Evolutionary conservation across 2,888 invertebrate genomes (phyloP), one percentile per base, ranked within the genome.

Genomic region (Acanthococcus lagerstroemiae): DNA sequence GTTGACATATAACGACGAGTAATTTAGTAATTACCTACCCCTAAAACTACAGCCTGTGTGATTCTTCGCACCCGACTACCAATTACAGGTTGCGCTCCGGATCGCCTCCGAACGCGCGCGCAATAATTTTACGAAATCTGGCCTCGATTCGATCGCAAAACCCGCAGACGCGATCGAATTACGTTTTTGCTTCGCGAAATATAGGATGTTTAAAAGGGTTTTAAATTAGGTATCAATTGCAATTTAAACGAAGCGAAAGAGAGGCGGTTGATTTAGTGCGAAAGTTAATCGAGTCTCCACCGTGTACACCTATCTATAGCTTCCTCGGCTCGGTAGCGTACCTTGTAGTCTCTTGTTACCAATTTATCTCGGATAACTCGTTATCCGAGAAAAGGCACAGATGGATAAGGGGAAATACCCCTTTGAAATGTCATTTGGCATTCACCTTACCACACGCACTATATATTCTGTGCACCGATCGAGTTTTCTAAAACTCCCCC

Each of bases 151-250:
- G 12, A n/a, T n/a, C 37, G 37, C n/a, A 37, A n/a, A 37, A 37
- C 12, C 12, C 7, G 58, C 44, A 56, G 44, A 56, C 55, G 58
- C 48, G 44, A 25, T 58, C 44, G 58, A 46, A 58, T 58, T 45
- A 58, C 58, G 46, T 58, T 58, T 58, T 58, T 58, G 37, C 37
- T n/a, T n/a, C 12, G 37, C 37, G 37, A 37, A 37, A 37, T n/a
- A 58, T 58, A 45, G 58, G 46, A 58, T 58, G 58, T 58, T 46
- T 58, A 58, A 58, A 50, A 63, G 63, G 63, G 63, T 63, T 63
- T 63, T 63, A 63, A 63, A 63, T 63, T 63, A 63, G 63, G 63
- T 63, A 63, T 63, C 63, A 63, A 63, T 63, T 63, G 63, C 63
- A 63, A 63, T 63, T 52, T 63, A 63, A 63, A 63, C 63, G 54